Evolutionary conservation across 2,797 vertebrate genomes (phyloP), one percentile per base, ranked within the genome.

Genomic region (Myoxocephalus aenaeus): DNA sequence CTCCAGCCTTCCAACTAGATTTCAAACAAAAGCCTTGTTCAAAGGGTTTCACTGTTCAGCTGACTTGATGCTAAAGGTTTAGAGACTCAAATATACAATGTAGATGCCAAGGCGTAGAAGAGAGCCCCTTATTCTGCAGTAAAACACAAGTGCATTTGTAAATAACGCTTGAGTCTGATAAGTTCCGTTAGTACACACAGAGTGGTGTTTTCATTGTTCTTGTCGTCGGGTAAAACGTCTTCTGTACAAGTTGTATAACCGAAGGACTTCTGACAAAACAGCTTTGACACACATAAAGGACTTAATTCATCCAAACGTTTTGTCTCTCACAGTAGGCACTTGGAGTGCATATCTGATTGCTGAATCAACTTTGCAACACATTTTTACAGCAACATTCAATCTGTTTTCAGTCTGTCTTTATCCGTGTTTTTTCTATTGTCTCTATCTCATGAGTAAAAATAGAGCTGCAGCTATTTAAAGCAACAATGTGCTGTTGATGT

Each of bases 391-490:
- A 20, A 27, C 27, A 34, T 11, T 67, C 5, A 17, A 42, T 18
- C 5, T 22, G 5, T 11, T 61, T 50, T 50, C 8, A 42, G 14
- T 38, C 12, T 29, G n/a, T 56, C 44, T 51, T 61, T 40, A 65
- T 32, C 25, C 22, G 53, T 0, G 51, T 65, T 42, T 48, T 48
- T 29, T 54, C 29, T 27, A 22, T 53, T 76, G 65, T 83, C 65
- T 83, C 65, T 32, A 17, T 63, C 7, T 29, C 14, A 15, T 73
- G 71, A 70, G 20, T 70, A 29, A 38, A 42, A 77, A 74, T 54
- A 64, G 56, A 75, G 54, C 46, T 15, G 36, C 46, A 27, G 51
- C 46, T 87, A 75, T 84, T 84, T 72, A 71, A 74, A 77, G 51
- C 7, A 74, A 71, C 77, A 75, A 58, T 76, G 62, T 34, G 29